Evolutionary conservation across 2,113 vertebrate genomes (phyloP).

Genomic region (Synodontis membranacea): DNA sequence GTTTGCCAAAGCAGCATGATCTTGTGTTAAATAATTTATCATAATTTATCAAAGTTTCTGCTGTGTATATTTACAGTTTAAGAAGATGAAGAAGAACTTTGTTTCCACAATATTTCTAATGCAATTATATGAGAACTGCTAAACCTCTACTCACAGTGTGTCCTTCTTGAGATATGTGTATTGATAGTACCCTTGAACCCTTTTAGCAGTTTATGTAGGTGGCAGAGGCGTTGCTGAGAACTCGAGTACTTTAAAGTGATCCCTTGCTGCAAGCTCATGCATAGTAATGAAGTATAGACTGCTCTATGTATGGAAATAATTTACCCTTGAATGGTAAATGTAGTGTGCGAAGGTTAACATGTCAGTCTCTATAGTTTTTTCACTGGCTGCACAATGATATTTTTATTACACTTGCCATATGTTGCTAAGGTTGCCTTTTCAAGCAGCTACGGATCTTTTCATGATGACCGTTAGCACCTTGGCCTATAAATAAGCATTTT

Average conservation of each 20-base stretch:
- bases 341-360: conserved; percentile 11
- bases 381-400: neutral
- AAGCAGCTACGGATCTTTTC: neutral
- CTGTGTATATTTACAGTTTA: neutral
- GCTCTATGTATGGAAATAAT: neutral
- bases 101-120: neutral
- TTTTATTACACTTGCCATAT: conserved; percentile 20
- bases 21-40: neutral
- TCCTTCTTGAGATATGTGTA: neutral
- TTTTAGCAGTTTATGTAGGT: conserved; percentile 19
- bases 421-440: neutral
- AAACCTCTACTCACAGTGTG: neutral
- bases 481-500: neutral
- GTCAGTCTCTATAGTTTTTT: conserved; percentile 16
- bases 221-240: neutral
- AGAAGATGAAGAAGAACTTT: neutral
- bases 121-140: neutral
- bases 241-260: conserved; percentile 11
- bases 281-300: conserved; percentile 20
- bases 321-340: conserved; percentile 21
- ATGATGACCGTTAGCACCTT: neutral
- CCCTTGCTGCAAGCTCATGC: conserved; percentile 17
- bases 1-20: neutral
- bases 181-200: neutral
- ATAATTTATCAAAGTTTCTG: neutral